Conservation (phyloP, 2,888 invertebrate genomes). For the Junonia oenone region DNA sequence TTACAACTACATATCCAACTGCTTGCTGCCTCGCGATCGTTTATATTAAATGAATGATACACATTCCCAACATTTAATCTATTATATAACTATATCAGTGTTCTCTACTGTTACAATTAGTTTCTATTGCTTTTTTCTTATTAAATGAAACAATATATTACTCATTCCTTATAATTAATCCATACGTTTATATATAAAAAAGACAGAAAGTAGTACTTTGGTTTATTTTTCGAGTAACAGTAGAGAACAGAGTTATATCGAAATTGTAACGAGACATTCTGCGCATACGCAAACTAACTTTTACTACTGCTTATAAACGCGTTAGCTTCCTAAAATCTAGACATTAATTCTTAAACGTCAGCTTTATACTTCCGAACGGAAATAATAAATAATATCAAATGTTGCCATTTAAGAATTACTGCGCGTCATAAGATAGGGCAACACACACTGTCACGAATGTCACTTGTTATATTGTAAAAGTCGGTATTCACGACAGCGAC, state of each 20-base stretch:
- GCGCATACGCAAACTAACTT: slow-evolving; percentile 14
- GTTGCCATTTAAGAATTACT: slow-evolving; percentile 17
- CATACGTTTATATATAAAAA: neutral
- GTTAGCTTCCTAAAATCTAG: slow-evolving; percentile 13
- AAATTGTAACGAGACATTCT: slow-evolving; percentile 12
- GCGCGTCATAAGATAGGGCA: slow-evolving; percentile 15
- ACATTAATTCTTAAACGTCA: slow-evolving; percentile 17
- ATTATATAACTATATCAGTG: slow-evolving; percentile 4
- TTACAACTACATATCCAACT: slow-evolving; percentile 31
- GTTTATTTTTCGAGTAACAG: neutral
- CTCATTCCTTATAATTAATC: neutral
- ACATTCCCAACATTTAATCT: slow-evolving; percentile 21
- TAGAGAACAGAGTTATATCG: slow-evolving; percentile 16
- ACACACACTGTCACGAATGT: neutral
- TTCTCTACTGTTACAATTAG: neutral
- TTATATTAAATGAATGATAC: slow-evolving; percentile 19
- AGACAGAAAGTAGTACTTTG: neutral
- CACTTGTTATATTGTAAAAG: neutral
- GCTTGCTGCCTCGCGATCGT: slow-evolving; percentile 15
- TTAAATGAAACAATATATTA: neutral
- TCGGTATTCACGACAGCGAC: too few species aligned
- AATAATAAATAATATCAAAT: neutral
- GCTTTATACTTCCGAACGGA: neutral
- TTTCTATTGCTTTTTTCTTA: neutral
- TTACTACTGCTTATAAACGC: slow-evolving; percentile 17